Evolutionary conservation across 1,140 invertebrate genomes (phyloP).

Genomic region (Zaprionus nigranus): DNA sequence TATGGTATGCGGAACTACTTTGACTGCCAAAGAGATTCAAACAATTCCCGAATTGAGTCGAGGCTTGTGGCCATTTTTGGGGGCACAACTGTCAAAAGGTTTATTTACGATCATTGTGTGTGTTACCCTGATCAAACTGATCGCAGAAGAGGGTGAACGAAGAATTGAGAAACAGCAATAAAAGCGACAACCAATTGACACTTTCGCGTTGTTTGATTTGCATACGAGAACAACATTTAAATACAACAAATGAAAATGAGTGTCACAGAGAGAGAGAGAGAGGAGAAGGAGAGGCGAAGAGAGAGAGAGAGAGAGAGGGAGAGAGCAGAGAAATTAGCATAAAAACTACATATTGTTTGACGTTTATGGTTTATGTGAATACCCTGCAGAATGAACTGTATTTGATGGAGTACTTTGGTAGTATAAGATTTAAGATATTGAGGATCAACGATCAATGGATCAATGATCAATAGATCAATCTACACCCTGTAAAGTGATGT

Average conservation of each 20-base stretch:
- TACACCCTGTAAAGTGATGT: too few species aligned
- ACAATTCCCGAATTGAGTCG: constrained; percentile 18
- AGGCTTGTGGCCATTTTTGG: constrained; percentile 22
- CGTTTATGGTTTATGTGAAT: constrained; percentile 9
- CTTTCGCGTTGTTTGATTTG: constrained; percentile 44
- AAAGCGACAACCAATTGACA: constrained; percentile 42
- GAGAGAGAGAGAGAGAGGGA: not conserved
- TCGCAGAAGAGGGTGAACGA: not conserved
- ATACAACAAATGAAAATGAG: constrained; percentile 39
- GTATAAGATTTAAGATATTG: too few species aligned
- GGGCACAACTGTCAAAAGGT: constrained; percentile 13
- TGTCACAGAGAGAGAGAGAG: not conserved
- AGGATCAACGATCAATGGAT: not conserved
- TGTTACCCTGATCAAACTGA: not conserved
- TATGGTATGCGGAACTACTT: constrained; percentile 15
- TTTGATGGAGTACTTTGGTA: not conserved
- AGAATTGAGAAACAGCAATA: constrained; percentile 23
- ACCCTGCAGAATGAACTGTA: not conserved
- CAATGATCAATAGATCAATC: too few species aligned
- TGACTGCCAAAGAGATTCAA: not conserved
- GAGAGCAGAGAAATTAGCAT: not conserved
- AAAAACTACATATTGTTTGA: not conserved
- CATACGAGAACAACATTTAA: constrained; percentile 35
- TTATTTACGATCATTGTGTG: constrained; percentile 20
- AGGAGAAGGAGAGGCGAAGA: not conserved